Evolutionary conservation across 2,113 vertebrate genomes (phyloP), one percentile per base, ranked within the genome.

Genomic region (Periophthalmus modestus): DNA sequence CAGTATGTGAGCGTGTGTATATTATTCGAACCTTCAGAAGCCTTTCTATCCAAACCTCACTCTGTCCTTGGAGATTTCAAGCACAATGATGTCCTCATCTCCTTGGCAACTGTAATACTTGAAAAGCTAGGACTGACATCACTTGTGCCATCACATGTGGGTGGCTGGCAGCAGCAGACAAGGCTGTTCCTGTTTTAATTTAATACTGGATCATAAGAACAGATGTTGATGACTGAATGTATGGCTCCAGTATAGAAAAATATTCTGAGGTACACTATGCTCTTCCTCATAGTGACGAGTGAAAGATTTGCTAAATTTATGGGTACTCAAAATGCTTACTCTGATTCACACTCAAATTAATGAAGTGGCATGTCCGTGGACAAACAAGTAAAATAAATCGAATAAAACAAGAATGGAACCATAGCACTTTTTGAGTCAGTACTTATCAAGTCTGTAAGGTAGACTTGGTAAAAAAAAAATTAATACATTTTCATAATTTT

Each of bases 51-150:
- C 88, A 90, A 91, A 85, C 80, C 85, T 84, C 87, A 84, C 73
- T 84, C 76, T 79, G 81, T 89, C 85, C 87, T 90, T 84, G 82
- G 89, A 91, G 89, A 88, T 88, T 90, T 89, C 82, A 75, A 86
- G 77, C 84, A 91, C 88, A 92, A 88, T 88, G 85, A 85, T 89
- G 82, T 90, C 85, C 89, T 92, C 88, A 91, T 91, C 92, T 89
- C 91, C 89, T 86, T 92, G 89, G 88, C 86, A 92, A 91, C 89
- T 90, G 89, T 85, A 89, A 88, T 82, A 87, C 86, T 85, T 85
- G 82, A 87, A 93, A 90, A 89, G 85, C 88, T 82, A 79, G 82
- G 84, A 89, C 87, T 87, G 80, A 78, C 86, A 92, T 90, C 89
- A 77, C 84, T 75, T 62, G 76, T 85, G 86, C 89, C 89, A 91